phyloP scores from a whole-genome alignment of 37 sponge, comb jelly and placozoan genomes.

The Haliclona indistincta region DNA sequence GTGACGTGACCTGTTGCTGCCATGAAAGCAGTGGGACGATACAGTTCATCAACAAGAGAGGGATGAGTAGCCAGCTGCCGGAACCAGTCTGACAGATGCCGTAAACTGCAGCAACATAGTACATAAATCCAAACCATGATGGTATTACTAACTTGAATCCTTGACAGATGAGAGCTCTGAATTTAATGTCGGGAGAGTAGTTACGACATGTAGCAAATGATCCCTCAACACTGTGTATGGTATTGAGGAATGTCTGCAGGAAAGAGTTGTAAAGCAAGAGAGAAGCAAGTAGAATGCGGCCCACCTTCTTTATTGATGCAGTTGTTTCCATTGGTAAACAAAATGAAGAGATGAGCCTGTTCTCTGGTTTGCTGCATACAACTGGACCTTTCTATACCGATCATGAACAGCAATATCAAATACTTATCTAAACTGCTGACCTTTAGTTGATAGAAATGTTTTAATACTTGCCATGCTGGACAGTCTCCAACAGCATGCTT shows the following conservation, averaged over 20 bases:
- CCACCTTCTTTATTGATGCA: slow-evolving; percentile 54
- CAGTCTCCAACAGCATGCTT: slow-evolving; percentile 24
- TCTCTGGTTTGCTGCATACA: slow-evolving; percentile 26
- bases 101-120: background rate
- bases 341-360: slow-evolving; percentile 43
- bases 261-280: background rate
- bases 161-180: slow-evolving; percentile 41
- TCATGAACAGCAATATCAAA: background rate
- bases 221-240: slow-evolving; percentile 33
- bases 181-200: slow-evolving; percentile 34
- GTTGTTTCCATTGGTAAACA: slow-evolving; percentile 22
- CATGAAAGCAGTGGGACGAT: slow-evolving; percentile 30
- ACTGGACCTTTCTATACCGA: slow-evolving; percentile 46
- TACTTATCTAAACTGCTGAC: background rate
- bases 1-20: slow-evolving; percentile 45
- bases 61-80: slow-evolving; percentile 43
- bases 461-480: slow-evolving; percentile 49
- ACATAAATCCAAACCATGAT: background rate
- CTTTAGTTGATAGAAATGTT: slow-evolving; percentile 51
- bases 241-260: slow-evolving; percentile 35
- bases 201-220: slow-evolving; percentile 14
- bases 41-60: slow-evolving; percentile 36
- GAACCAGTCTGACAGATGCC: slow-evolving; percentile 61
- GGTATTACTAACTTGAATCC: slow-evolving; percentile 61
- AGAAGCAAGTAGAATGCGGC: background rate